Evolutionary conservation across 2,888 invertebrate species (phyloP).

Genomic region (Eupelmus urozonus): DNA sequence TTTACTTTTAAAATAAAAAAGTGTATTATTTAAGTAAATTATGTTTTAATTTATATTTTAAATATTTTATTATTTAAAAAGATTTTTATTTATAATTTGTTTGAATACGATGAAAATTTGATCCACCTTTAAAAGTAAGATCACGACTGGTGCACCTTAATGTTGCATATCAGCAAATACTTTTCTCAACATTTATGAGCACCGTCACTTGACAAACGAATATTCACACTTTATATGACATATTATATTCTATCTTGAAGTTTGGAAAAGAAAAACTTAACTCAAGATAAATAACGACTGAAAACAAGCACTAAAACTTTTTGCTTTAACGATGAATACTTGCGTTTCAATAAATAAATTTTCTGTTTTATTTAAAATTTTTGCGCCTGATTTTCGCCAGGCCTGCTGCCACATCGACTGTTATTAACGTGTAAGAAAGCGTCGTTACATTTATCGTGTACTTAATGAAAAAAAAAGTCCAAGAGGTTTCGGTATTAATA

Average conservation of each 20-base stretch:
- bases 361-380: slow-evolving; percentile 14
- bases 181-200: slow-evolving; percentile 30
- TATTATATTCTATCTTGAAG: slow-evolving; percentile 43
- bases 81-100: too few species aligned
- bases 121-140: slow-evolving; percentile 7
- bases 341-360: not conserved
- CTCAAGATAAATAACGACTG: slow-evolving; percentile 50
- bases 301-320: slow-evolving; percentile 40
- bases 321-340: slow-evolving; percentile 5
- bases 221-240: slow-evolving; percentile 39
- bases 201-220: slow-evolving; percentile 27
- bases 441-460: slow-evolving; percentile 35
- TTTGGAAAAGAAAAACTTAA: slow-evolving; percentile 30
- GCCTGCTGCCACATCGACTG: slow-evolving; percentile 56
- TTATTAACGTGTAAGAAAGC: slow-evolving; percentile 52
- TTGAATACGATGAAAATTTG: too few species aligned
- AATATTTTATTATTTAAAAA: too few species aligned
- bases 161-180: slow-evolving; percentile 45
- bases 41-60: too few species aligned
- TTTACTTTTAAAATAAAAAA: too few species aligned
- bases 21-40: too few species aligned
- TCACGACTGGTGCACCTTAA: slow-evolving; percentile 29
- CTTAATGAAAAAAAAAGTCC: slow-evolving; percentile 31
- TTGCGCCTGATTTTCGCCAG: slow-evolving; percentile 44
- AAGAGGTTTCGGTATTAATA: slow-evolving; percentile 25